Base-by-base conservation (phyloP, 2,888 invertebrate genomes). In the Lamproptera curius region DNA sequence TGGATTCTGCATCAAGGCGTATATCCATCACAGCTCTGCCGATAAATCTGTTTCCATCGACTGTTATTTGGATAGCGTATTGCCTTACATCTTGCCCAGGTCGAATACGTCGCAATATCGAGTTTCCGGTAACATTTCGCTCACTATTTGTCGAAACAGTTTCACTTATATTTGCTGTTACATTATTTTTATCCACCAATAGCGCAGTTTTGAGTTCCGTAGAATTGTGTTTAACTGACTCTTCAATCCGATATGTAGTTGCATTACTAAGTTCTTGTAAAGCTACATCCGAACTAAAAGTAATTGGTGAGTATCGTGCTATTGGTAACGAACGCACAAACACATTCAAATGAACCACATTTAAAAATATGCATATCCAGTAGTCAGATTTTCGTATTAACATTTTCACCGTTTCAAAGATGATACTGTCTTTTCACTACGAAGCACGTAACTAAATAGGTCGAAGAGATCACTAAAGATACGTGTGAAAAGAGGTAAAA, bases 11-110 rank as follows among this genome's bases (percentile, higher is more conserved):
- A 0, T 57, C 56, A 1, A 78, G 17, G 1, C 46, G 37, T 0
- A 78, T 55, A 47, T 58, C 56, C n/a, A 80, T 55, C 0, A 73
- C 54, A 14, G 61, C 67, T 40, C 69, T 66, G 1, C 80, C 82
- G 1, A 11, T 55, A 48, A 81, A 76, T 2, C 35, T 43, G 8
- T 66, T 48, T 0, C 59, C 73, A 39, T 67, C 50, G 1, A 61
- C 37, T 23, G 69, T 72, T n/a, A 80, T 46, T 53, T 67, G 57
- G 3, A 82, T 28, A 0, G 55, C 56, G 42, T 80, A 79, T 11
- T 53, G 53, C 3, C 46, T 50, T 4, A 72, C 59, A 36, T 20
- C 46, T 57, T 77, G 76, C 0, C 72, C 78, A 1, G 72, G 73
- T 38, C 76, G 64, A 13, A 78, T 15, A 16, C 65, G 50, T 41